Conservation (phyloP, 1,140 invertebrate genomes). For the Galleria mellonella region DNA sequence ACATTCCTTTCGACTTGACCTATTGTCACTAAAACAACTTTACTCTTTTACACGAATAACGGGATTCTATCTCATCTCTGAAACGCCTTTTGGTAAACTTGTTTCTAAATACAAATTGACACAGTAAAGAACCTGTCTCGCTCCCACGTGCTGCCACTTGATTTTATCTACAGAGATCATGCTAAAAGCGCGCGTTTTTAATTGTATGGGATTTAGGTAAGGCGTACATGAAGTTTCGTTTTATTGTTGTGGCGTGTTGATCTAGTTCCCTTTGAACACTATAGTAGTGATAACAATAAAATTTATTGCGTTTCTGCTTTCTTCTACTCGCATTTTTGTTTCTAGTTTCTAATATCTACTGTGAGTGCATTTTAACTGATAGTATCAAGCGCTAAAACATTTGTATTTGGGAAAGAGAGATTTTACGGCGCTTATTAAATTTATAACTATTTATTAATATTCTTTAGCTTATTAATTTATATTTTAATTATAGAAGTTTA, state of each 20-base stretch:
- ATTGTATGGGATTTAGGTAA: constrained; percentile 35
- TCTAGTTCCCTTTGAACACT: constrained; percentile 15
- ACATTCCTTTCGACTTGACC: constrained; percentile 21
- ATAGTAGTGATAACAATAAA: constrained; percentile 7
- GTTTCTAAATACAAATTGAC: constrained; percentile 42
- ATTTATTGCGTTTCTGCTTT: neutral
- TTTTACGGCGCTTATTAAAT: too few relatives aligned
- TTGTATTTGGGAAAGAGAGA: too few relatives aligned
- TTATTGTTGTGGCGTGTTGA: constrained; percentile 22
- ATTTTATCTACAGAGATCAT: constrained; percentile 24
- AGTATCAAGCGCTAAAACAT: too few relatives aligned
- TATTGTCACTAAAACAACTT: constrained; percentile 44
- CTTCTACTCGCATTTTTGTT: neutral
- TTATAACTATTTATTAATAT: too few relatives aligned
- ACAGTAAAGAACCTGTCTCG: constrained; percentile 44
- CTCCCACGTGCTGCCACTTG: constrained; percentile 28
- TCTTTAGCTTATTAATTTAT: too few relatives aligned
- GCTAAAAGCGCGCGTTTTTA: constrained; percentile 22
- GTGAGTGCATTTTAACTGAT: too few relatives aligned
- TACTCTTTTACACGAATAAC: constrained; percentile 31
- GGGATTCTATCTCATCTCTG: constrained; percentile 35
- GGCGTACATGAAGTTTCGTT: constrained; percentile 20
- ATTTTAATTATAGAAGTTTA: too few relatives aligned
- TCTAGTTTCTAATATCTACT: neutral
- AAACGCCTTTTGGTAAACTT: constrained; percentile 25